Conservation (phyloP, 2,113 vertebrate species). For the Excalfactoria chinensis region DNA sequence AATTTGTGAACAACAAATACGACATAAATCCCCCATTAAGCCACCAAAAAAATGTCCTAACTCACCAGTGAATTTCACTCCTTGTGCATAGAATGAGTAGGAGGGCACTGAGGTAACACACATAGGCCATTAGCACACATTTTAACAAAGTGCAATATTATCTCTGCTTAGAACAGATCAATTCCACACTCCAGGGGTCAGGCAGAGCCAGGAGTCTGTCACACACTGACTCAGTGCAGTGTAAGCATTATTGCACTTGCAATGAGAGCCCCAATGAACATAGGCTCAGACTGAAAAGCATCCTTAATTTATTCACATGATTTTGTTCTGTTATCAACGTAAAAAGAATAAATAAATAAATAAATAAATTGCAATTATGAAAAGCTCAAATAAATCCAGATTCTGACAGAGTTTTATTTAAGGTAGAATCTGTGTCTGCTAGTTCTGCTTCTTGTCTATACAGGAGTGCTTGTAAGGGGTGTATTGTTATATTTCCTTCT, state of each 20-base stretch:
- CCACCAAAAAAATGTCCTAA: background rate
- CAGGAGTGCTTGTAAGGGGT: background rate
- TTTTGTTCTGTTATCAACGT: background rate
- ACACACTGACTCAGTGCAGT: background rate
- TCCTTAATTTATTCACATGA: background rate
- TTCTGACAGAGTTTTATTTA: background rate
- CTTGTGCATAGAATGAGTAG: background rate
- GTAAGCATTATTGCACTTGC: background rate
- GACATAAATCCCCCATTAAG: background rate
- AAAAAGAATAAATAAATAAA: background rate
- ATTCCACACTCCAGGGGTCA: background rate
- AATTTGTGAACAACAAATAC: background rate
- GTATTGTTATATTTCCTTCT: background rate
- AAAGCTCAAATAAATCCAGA: background rate
- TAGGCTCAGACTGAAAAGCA: background rate
- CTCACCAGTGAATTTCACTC: background rate
- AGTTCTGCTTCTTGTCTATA: background rate
- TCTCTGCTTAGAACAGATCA: background rate
- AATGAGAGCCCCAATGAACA: background rate
- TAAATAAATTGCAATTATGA: background rate
- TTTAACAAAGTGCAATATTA: conserved; percentile 17
- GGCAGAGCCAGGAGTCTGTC: background rate
- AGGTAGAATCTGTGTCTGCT: background rate
- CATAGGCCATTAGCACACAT: background rate
- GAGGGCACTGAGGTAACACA: background rate